phyloP scores from a whole-genome alignment of 2,888 invertebrate genomes.

The Pyrocoelia pectoralis region DNA sequence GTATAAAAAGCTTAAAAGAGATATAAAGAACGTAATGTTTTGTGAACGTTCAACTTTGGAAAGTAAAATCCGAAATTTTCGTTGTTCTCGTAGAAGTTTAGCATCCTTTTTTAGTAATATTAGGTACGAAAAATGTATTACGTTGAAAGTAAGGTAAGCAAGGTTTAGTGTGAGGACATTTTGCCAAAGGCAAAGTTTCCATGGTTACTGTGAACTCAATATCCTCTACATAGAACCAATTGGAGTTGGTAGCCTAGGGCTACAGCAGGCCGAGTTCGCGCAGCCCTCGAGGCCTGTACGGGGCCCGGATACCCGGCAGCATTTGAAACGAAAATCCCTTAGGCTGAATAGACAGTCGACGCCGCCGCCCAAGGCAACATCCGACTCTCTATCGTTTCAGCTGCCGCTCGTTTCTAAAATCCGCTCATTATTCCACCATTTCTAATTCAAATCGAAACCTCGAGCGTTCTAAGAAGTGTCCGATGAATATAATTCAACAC shows the following conservation, averaged over 20 bases:
- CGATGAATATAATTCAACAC: conserved; percentile 43
- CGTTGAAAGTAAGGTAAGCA: conserved; percentile 34
- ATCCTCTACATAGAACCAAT: conserved; percentile 56
- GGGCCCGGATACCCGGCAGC: conserved; percentile 50
- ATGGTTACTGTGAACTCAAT: conserved; percentile 55
- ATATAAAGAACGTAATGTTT: too few species aligned
- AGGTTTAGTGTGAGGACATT: conserved; percentile 39
- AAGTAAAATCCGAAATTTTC: too few species aligned
- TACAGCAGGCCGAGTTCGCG: conserved; percentile 42
- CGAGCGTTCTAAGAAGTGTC: conserved; percentile 39
- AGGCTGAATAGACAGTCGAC: conserved; percentile 49
- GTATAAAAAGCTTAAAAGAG: too few species aligned
- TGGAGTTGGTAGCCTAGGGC: conserved; percentile 42
- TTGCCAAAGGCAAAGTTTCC: conserved; percentile 48
- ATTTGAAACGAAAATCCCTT: conserved; percentile 46
- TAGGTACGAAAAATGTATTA: conserved; percentile 32
- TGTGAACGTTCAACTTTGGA: too few species aligned
- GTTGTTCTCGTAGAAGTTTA: too few species aligned
- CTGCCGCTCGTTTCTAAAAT: conserved; percentile 43
- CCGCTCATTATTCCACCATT: conserved; percentile 45
- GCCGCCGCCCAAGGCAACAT: conserved; percentile 45
- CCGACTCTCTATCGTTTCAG: conserved; percentile 39
- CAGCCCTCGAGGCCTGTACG: conserved; percentile 43
- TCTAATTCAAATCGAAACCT: conserved; percentile 44
- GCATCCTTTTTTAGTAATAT: conserved; percentile 14